Percentiles rank a stretch among this genome's conserved stretches.
phyloP scores from a whole-genome alignment of 2,797 vertebrate genomes.

The Aphelocoma californica region DNA sequence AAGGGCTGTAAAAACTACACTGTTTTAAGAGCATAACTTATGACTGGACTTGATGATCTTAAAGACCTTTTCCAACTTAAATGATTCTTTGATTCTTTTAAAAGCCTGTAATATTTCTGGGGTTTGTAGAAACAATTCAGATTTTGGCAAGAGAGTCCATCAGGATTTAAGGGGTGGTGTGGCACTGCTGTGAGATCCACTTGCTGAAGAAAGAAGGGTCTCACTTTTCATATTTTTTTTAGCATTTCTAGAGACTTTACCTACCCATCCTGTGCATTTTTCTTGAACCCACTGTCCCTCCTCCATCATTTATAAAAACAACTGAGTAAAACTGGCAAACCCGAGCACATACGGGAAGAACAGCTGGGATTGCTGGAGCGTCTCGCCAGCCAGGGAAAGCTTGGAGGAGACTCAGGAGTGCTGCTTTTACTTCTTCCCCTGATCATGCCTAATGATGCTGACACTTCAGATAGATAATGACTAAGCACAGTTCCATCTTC shows the following conservation, averaged over 20 bases:
- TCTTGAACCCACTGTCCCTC: neutral
- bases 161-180: neutral
- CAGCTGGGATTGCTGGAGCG: neutral
- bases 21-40: neutral
- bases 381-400: neutral
- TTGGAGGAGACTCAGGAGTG: neutral
- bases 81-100: neutral
- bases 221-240: neutral
- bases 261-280: neutral
- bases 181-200: neutral
- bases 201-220: neutral
- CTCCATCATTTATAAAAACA: neutral
- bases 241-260: neutral
- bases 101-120: neutral
- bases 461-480: neutral
- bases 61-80: neutral
- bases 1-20: neutral
- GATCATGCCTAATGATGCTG: neutral
- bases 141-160: neutral
- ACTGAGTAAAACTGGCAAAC: neutral
- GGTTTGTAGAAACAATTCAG: neutral
- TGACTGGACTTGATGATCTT: fast-evolving
- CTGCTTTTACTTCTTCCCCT: neutral
- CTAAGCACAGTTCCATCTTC: neutral
- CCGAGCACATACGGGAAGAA: neutral